phyloP scores from a whole-genome alignment of 2,888 invertebrate genomes.

The Apodemia zela region DNA sequence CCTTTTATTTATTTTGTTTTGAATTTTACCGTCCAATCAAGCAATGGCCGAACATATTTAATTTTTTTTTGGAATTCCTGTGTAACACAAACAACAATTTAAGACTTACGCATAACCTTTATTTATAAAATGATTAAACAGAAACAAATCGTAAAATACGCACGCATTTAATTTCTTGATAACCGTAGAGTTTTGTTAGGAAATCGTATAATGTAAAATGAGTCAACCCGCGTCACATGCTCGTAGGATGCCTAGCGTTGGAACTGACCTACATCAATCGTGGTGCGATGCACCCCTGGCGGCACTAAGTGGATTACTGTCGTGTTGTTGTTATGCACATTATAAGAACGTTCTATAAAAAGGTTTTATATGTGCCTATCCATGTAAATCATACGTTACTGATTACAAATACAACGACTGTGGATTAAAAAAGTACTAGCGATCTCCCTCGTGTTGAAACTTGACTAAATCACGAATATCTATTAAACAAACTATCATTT shows the following conservation, averaged over 20 bases:
- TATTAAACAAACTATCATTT: too few species aligned
- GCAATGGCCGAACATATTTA: neutral
- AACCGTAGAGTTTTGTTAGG: constrained; percentile 7
- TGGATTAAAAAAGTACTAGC: too few species aligned
- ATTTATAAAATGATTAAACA: neutral
- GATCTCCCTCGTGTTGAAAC: too few species aligned
- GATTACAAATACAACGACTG: too few species aligned
- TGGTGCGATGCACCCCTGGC: constrained; percentile 52
- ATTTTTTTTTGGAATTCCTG: too few species aligned
- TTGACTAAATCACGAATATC: too few species aligned
- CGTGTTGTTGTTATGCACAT: constrained; percentile 25
- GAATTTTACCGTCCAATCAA: neutral
- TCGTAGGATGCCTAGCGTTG: constrained; percentile 43
- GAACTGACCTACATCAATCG: constrained; percentile 63
- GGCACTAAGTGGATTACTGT: constrained; percentile 57
- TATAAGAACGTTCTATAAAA: constrained; percentile 24
- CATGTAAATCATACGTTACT: too few species aligned
- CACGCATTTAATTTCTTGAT: constrained; percentile 2
- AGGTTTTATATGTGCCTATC: neutral
- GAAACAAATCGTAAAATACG: constrained; percentile 27
- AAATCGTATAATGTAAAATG: constrained; percentile 22
- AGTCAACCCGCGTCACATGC: constrained; percentile 36
- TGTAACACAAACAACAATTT: too few species aligned
- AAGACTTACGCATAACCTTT: too few species aligned
- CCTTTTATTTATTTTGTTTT: neutral